Conservation (phyloP, 2,888 invertebrate genomes). For the Erebia epiphron region DNA sequence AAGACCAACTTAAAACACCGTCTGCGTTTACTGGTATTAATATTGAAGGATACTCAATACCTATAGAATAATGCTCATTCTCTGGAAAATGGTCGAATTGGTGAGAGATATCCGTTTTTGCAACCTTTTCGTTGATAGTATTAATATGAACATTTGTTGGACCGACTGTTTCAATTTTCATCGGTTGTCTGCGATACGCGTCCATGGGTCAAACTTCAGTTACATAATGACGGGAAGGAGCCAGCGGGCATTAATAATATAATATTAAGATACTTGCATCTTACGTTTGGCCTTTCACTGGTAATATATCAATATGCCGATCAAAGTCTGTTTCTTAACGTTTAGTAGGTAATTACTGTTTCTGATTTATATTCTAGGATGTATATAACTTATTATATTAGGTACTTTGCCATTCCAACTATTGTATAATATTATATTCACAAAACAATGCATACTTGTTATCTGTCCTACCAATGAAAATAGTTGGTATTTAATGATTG, state of each 20-base stretch:
- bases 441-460: too few species aligned
- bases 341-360: neutral
- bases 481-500: neutral
- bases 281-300: conserved; percentile 48
- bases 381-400: too few species aligned
- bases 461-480: too few species aligned
- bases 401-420: neutral
- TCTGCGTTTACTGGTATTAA: too few species aligned
- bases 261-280: conserved; percentile 36
- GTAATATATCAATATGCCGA: conserved; percentile 18
- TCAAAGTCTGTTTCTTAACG: neutral
- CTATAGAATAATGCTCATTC: too few species aligned
- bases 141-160: too few species aligned
- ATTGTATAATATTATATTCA: neutral
- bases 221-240: conserved; percentile 43
- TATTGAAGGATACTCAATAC: too few species aligned
- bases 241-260: conserved; percentile 44
- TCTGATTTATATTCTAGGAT: neutral
- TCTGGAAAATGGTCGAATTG: too few species aligned
- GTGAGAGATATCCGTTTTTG: too few species aligned
- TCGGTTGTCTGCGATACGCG: neutral
- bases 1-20: too few species aligned
- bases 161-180: neutral
- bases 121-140: too few species aligned
- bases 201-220: conserved; percentile 13